phyloP scores from a whole-genome alignment of 2,113 vertebrate species.

The Myotis brandtii region DNA sequence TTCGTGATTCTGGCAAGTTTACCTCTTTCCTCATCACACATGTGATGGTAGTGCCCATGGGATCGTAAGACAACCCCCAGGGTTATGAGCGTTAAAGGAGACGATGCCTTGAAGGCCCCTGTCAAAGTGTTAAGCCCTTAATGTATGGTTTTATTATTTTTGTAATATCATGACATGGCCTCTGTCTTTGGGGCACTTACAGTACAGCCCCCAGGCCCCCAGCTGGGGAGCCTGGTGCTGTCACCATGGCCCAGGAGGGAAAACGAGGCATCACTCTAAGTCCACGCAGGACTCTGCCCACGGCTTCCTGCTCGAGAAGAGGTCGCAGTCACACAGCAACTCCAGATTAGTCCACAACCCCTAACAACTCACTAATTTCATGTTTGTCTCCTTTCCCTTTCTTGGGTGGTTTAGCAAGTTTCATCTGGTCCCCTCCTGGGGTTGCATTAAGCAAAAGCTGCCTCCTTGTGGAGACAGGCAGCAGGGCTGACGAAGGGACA shows the following conservation, averaged over 20 bases:
- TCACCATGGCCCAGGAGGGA: neutral
- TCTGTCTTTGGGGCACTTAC: neutral
- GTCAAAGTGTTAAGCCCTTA: neutral
- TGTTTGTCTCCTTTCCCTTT: neutral
- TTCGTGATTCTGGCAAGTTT: neutral
- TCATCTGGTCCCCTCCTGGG: neutral
- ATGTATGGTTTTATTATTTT: neutral
- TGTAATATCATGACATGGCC: neutral
- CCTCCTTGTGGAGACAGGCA: neutral
- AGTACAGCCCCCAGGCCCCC: neutral
- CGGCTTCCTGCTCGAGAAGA: neutral
- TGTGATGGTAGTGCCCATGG: neutral
- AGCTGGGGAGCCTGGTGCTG: neutral
- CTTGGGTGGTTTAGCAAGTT: neutral
- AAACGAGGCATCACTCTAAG: neutral
- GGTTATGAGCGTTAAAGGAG: neutral
- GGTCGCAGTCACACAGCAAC: neutral
- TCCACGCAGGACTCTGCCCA: accelerated
- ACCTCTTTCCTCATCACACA: neutral
- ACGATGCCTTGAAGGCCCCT: neutral
- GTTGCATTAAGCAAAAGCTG: neutral
- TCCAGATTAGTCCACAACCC: neutral
- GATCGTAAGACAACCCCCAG: neutral
- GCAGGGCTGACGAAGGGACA: neutral
- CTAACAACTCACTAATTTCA: neutral